Base-by-base conservation (phyloP, 2,888 invertebrate species). In the Nymphalis c-album region DNA sequence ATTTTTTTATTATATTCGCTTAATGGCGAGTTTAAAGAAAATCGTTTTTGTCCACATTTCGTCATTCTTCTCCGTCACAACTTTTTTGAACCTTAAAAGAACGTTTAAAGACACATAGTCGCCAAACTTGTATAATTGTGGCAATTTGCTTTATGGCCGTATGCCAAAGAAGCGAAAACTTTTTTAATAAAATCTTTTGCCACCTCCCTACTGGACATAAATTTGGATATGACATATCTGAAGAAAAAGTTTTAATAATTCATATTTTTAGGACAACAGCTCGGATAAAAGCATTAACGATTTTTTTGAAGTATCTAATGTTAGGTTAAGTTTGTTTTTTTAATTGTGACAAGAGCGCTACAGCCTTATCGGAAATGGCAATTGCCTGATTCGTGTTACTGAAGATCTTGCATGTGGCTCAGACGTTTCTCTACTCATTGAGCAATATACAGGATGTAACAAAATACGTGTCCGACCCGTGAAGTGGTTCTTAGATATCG, bases 161-260 rank as follows among this genome's bases (percentile, higher is more conserved):
- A 76, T 76, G 76, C 73, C 75, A 76, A 73, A 74, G 63, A 62
- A 61, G 67, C 58, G 60, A 71, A 72, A 90, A 89, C 81, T 89
- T 90, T 90, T 90, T 89, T 87, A 89, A 89, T 88, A 90, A 89
- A 88, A 88, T 78, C 75, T 76, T 82, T 80, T 83, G 78, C 76
- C 75, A 73, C 74, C 74, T 76, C 40, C 78, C 74, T 73, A 67
- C 76, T 75, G 76, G 61, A 68, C 83, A 88, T 88, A 86, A 88
- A 88, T 89, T 88, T 83, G 74, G 78, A 83, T 82, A 81, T 80
- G 79, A 80, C 79, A 80, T 81, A 78, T 77, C 80, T 79, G 76
- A 78, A 79, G 78, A 79, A 84, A 63, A 86, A 59, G 60, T 60
- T 60, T 46, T 46, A 59, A 60, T 55, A 60, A 53, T 60, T 60